phyloP scores from a whole-genome alignment of 2,888 invertebrate species.

The Adelphocoris suturalis region DNA sequence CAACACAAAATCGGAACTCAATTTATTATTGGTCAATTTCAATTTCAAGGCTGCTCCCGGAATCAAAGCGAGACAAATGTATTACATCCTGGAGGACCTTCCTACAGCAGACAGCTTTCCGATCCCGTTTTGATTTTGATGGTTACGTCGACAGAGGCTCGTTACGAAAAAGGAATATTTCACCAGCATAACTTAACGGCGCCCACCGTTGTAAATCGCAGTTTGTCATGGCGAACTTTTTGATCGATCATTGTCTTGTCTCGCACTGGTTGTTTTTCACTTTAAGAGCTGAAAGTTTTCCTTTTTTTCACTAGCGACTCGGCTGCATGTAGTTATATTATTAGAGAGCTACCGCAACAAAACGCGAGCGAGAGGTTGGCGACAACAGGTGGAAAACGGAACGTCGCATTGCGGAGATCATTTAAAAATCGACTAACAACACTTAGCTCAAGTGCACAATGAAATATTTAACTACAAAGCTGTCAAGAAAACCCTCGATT shows the following conservation, averaged over 20 bases:
- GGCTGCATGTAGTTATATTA: neutral
- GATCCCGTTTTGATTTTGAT: conserved; percentile 19
- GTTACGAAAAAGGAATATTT: conserved; percentile 42
- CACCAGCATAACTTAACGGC: conserved; percentile 39
- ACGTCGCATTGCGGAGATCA: conserved; percentile 10
- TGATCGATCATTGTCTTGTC: conserved; percentile 39
- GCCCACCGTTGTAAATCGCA: conserved; percentile 31
- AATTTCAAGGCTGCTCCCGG: neutral
- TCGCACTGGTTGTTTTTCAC: conserved; percentile 16
- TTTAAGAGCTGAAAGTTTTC: neutral
- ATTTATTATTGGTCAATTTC: neutral
- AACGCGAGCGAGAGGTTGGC: neutral
- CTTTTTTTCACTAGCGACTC: neutral
- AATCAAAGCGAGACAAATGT: conserved; percentile 4
- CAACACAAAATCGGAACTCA: neutral
- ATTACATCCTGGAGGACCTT: neutral
- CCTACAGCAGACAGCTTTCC: neutral
- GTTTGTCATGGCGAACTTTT: conserved; percentile 16
- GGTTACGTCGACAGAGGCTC: conserved; percentile 11
- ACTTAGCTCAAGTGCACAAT: neutral
- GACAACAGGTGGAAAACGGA: neutral
- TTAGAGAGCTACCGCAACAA: neutral
- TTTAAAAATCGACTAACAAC: neutral
- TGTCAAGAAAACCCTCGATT: too few species aligned
- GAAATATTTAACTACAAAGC: too few species aligned